Evolutionary conservation across 2,888 invertebrate genomes (phyloP).

Genomic region (Agrochola litura): DNA sequence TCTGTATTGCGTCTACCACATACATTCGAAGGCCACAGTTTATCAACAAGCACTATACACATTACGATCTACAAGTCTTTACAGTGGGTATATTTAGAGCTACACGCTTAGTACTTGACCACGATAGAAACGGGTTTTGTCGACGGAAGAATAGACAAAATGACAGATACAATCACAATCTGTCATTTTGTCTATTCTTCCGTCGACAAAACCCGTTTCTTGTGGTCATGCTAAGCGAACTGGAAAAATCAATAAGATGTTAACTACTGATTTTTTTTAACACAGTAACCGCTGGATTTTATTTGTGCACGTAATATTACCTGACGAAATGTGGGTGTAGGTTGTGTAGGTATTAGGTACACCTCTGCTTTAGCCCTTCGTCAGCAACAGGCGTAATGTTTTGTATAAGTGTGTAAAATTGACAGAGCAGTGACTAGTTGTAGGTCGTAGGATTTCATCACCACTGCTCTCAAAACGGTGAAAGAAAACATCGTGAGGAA

Average conservation of each 20-base stretch:
- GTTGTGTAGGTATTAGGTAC: too few relatives aligned
- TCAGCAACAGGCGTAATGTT: neutral
- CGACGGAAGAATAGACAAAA: too few relatives aligned
- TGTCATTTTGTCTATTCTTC: too few relatives aligned
- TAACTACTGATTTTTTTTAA: slow-evolving; percentile 10
- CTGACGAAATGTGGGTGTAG: neutral
- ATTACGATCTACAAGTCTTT: slow-evolving; percentile 7
- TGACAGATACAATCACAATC: too few relatives aligned
- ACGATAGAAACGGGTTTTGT: too few relatives aligned
- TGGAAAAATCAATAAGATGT: slow-evolving; percentile 23
- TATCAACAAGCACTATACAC: slow-evolving; percentile 33
- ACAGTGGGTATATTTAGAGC: slow-evolving; percentile 35
- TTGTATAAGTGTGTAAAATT: neutral
- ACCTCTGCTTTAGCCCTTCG: too few relatives aligned
- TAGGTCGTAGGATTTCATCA: too few relatives aligned
- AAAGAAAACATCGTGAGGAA: too few relatives aligned
- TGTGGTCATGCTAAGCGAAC: too few relatives aligned
- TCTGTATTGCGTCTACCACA: slow-evolving; percentile 39
- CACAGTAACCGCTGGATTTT: neutral
- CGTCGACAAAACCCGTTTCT: too few relatives aligned
- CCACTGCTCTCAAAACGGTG: too few relatives aligned
- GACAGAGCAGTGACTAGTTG: too few relatives aligned
- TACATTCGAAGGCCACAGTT: slow-evolving; percentile 11
- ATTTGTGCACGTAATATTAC: neutral
- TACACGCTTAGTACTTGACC: neutral